Evolutionary conservation across 2,888 invertebrate species (phyloP).

Genomic region (Amitus sp.): DNA sequence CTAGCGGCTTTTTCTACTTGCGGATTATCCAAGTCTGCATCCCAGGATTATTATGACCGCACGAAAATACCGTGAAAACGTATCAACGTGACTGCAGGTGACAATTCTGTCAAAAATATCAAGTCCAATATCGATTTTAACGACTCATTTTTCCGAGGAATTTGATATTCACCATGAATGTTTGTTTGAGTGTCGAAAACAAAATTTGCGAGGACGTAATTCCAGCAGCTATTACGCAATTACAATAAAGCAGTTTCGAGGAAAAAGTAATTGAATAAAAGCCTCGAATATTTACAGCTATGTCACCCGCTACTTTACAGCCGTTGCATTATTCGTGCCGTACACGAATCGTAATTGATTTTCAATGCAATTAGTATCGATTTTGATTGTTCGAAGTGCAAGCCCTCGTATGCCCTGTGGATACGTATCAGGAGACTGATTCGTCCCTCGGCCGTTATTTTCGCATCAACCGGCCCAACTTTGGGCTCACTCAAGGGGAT

Average conservation of each 20-base stretch:
- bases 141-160: too few species aligned
- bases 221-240: neutral
- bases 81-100: too few species aligned
- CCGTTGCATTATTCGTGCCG: slow-evolving; percentile 36
- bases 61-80: too few species aligned
- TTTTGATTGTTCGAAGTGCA: slow-evolving; percentile 42
- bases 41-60: too few species aligned
- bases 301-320: slow-evolving; percentile 39
- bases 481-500: slow-evolving; percentile 38
- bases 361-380: slow-evolving; percentile 44
- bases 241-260: neutral
- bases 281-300: slow-evolving; percentile 28
- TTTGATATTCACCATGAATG: neutral
- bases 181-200: neutral
- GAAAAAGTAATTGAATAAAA: neutral
- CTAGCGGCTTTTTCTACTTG: too few species aligned
- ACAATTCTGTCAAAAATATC: too few species aligned
- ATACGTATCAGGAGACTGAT: slow-evolving; percentile 40
- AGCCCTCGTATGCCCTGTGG: slow-evolving; percentile 40
- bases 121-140: too few species aligned
- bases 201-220: neutral
- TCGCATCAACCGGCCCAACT: slow-evolving; percentile 52
- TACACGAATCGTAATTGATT: slow-evolving; percentile 37
- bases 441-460: slow-evolving; percentile 54
- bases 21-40: too few species aligned